These are phyloP conservation scores for Chrysomallon squamiferum DNA, from an alignment of 1,140 invertebrate species.

Conservation along the genomic window DNA sequence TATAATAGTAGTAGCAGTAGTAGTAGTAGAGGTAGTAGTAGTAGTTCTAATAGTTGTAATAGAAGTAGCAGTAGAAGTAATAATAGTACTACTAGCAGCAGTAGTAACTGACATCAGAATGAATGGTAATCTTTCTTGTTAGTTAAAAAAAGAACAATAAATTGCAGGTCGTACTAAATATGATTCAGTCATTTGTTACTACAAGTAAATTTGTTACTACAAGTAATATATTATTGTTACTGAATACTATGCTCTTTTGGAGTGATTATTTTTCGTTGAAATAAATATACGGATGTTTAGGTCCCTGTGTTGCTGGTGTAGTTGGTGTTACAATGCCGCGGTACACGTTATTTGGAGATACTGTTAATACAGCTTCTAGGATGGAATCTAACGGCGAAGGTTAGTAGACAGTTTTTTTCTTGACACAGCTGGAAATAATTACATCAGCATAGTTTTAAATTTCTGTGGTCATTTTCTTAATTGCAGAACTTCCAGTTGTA, in stretches of 20 bases:
- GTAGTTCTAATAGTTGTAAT: neutral
- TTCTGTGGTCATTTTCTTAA: too few species aligned
- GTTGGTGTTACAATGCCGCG: constrained; percentile 37
- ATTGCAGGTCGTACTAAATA: too few species aligned
- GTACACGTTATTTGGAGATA: constrained; percentile 40
- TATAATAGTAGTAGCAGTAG: neutral
- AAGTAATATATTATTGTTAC: too few species aligned
- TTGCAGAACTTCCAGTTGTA: too few species aligned
- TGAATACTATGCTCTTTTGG: too few species aligned
- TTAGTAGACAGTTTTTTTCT: constrained; percentile 8
- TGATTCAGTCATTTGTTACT: too few species aligned
- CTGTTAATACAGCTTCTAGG: constrained; percentile 40
- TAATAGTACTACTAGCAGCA: neutral
- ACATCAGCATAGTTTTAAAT: too few species aligned
- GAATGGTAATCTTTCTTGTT: neutral
- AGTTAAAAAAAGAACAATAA: neutral
- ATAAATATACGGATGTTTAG: too few species aligned
- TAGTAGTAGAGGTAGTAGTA: neutral
- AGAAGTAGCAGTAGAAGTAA: neutral
- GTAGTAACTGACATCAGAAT: neutral
- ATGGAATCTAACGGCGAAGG: constrained; percentile 36
- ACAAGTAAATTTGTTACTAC: too few species aligned
- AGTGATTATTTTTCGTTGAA: too few species aligned
- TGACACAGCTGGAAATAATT: neutral
- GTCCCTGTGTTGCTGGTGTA: constrained; percentile 34